Evolutionary conservation across 2,113 vertebrate genomes (phyloP).

Genomic region (Nyctibius bracteatus): DNA sequence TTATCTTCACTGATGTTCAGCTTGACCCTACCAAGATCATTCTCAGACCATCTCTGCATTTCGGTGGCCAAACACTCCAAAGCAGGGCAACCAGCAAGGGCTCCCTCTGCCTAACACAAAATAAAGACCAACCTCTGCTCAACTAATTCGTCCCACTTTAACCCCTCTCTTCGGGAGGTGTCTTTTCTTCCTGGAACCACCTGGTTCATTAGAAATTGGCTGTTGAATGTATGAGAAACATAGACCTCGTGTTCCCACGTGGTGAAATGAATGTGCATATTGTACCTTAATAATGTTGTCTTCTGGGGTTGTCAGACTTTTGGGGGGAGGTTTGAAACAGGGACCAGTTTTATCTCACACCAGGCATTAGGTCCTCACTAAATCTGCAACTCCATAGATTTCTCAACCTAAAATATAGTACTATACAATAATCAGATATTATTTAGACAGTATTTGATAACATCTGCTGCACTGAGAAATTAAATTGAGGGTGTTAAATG

Average conservation of each 20-base stretch:
- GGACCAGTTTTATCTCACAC: background rate
- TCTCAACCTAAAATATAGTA: background rate
- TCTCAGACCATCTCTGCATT: background rate
- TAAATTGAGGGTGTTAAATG: background rate
- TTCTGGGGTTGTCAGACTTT: background rate
- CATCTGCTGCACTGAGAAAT: background rate
- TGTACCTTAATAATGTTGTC: background rate
- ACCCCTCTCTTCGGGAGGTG: background rate
- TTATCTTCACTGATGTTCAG: background rate
- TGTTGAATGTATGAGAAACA: background rate
- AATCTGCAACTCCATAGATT: background rate
- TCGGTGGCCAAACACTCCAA: background rate
- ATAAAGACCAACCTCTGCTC: background rate
- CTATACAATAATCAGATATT: background rate
- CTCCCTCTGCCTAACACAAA: background rate
- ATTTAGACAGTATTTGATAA: background rate
- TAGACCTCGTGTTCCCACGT: background rate
- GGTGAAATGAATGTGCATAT: background rate
- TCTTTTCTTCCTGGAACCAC: background rate
- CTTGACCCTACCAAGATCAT: background rate
- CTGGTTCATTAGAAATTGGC: background rate
- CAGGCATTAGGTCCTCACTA: background rate
- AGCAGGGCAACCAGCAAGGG: background rate
- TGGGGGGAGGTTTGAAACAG: background rate
- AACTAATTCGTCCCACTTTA: background rate